Evolutionary conservation across 1,140 invertebrate genomes (phyloP).

Genomic region (Neoseiulus cucumeris): DNA sequence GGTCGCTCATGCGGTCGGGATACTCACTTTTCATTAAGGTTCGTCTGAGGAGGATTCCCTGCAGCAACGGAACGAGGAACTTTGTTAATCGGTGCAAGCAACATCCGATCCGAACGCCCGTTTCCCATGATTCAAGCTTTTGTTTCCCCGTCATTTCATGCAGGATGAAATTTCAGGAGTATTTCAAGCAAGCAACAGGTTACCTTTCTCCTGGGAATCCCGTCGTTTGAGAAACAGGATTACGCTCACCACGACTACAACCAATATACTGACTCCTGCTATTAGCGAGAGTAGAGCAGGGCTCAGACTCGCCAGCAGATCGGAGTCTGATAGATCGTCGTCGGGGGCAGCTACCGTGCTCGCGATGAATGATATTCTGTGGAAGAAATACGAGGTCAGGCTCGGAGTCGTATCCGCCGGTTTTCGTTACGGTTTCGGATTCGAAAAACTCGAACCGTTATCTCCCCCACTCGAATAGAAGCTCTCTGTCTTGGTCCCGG

Average conservation of each 20-base stretch:
- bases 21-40: slow-evolving; percentile 9
- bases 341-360: neutral
- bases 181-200: neutral
- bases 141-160: too few species aligned
- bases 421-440: too few species aligned
- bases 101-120: neutral
- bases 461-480: too few species aligned
- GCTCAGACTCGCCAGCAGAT: neutral
- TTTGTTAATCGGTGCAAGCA: neutral
- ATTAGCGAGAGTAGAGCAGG: neutral
- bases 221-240: neutral
- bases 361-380: neutral
- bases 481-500: too few species aligned
- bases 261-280: neutral
- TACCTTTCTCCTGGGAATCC: neutral
- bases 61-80: neutral
- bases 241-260: neutral
- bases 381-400: neutral
- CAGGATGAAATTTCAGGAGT: too few species aligned
- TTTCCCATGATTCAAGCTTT: too few species aligned
- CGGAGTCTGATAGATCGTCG: neutral
- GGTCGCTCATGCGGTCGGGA: neutral
- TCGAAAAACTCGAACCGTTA: too few species aligned
- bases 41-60: neutral
- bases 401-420: neutral